Base-by-base conservation (phyloP, 1,140 invertebrate genomes). In the Sweltsa coloradensis region DNA sequence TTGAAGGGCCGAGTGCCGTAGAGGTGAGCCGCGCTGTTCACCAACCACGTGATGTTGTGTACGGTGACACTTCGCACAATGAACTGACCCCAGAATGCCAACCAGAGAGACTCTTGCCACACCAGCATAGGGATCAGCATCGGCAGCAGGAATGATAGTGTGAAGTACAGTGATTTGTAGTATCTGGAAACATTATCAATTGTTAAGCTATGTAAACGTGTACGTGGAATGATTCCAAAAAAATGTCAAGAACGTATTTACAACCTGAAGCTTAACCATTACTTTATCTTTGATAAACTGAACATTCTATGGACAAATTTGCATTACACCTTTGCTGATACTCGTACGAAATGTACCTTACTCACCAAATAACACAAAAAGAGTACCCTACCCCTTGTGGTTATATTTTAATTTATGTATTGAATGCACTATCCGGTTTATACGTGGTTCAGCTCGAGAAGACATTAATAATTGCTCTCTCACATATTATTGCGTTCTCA, bases 1-100 rank as follows among this genome's bases (percentile, higher is more conserved):
- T 84, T 78, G 55, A 81, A 85, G 1, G 80, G 80, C 56, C 69
- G 67, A 42, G 62, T 67, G 6, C 83, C 83, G 58, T 70, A 78
- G 50, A 75, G 64, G 59, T 85, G 81, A 9, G 81, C 81, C n/a
- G 71, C 69, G 56, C 74, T 78, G 62, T 85, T 85, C 11, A 85
- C 79, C 19, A 75, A 61, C 80, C 81, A 84, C 1, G 81, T 85
- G 26, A 70, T 64, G 57, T 85, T 75, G 3, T 83, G 64, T 7
- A 67, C 70, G 9, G 68, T 50, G 26, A 62, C 58, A 57, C 74
- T 78, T 14, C 75, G 64, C 19, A 76, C 58, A 24, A 64, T 14
- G 40, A 47, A 59, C 7, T 24, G 43, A 2, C 52, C 29, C 23
- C 55, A 52, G 23, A 59, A 52, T 2, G 54, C 67, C 16, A 51